A percentile compares a stretch with the other conserved stretches of the same genome.
Evolutionary conservation across 2,797 vertebrate species (phyloP).

Genomic region (Syngnathus acus): DNA sequence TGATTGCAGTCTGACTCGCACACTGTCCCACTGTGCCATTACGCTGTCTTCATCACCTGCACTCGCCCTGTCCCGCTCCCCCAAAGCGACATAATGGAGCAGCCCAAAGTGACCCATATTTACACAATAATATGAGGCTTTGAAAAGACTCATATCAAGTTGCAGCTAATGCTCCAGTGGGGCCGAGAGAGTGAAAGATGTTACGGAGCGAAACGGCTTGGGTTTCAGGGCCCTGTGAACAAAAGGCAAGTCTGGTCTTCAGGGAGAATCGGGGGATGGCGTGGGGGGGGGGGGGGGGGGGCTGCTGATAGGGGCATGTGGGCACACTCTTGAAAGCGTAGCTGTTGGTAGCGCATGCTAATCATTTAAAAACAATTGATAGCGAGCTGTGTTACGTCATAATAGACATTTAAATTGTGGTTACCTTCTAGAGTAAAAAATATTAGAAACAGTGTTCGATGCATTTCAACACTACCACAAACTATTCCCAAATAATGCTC

Average conservation of each 20-base stretch:
- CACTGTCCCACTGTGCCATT: conserved; percentile 45
- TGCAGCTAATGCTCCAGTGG: conserved; percentile 71
- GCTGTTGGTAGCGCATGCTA: background rate
- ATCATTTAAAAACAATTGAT: background rate
- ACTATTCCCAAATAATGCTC: no score
- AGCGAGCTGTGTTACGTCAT: no score
- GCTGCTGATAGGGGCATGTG: background rate
- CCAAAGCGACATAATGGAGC: conserved; percentile 61
- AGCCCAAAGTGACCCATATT: conserved; percentile 73
- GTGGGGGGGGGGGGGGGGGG: background rate
- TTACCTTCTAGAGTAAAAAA: no score
- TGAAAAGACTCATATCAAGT: conserved; percentile 69
- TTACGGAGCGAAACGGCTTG: conserved; percentile 63
- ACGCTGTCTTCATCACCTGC: conserved; percentile 60
- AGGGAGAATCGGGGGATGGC: conserved; percentile 29
- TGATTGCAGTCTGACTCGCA: conserved; percentile 30
- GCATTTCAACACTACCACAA: no score
- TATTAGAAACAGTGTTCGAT: no score
- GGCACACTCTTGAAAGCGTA: conserved; percentile 10
- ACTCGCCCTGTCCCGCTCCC: conserved; percentile 41
- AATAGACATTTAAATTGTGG: no score
- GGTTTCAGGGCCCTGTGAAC: conserved; percentile 66
- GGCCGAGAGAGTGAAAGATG: conserved; percentile 73
- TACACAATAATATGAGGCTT: conserved; percentile 74
- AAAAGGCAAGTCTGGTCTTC: conserved; percentile 63